Evolutionary conservation across 2,113 vertebrate species (phyloP).

Genomic region (Cynopterus brachyotis): DNA sequence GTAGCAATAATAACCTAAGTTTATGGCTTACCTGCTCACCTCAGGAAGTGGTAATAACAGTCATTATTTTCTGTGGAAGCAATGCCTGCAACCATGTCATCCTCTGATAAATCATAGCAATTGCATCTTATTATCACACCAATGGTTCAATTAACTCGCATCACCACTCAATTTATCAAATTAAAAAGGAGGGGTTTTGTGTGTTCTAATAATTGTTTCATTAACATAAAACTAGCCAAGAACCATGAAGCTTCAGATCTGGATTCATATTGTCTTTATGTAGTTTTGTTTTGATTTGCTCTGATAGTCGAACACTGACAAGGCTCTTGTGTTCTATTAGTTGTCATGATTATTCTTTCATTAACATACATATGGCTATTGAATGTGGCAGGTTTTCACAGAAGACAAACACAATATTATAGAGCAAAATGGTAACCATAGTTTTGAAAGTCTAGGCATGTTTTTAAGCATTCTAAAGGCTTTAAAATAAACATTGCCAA

Average conservation of each 20-base stretch:
- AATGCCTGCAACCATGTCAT: slow-evolving; percentile 20
- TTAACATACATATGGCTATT: slow-evolving; percentile 20
- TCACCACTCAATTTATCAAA: slow-evolving; percentile 60
- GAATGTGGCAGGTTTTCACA: slow-evolving; percentile 22
- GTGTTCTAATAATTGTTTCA: slow-evolving; percentile 70
- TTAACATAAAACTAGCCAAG: slow-evolving; percentile 61
- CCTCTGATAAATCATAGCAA: slow-evolving; percentile 59
- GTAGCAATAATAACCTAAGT: not conserved
- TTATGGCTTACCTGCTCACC: slow-evolving; percentile 30
- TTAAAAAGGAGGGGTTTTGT: slow-evolving; percentile 58
- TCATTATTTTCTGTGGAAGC: slow-evolving; percentile 28
- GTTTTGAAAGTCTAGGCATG: slow-evolving; percentile 21
- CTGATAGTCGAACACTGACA: not conserved
- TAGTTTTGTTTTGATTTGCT: slow-evolving; percentile 40
- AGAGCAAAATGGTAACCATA: slow-evolving; percentile 2
- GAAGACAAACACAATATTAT: slow-evolving; percentile 23
- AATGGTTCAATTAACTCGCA: slow-evolving; percentile 57
- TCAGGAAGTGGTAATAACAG: slow-evolving; percentile 32
- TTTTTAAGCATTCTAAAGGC: not conserved
- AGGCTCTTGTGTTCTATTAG: not conserved
- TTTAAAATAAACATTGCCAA: slow-evolving; percentile 36
- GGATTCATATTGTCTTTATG: not conserved
- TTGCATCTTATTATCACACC: slow-evolving; percentile 60
- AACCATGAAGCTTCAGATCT: slow-evolving; percentile 22
- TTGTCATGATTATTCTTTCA: slow-evolving; percentile 48